Evolutionary conservation across 2,113 vertebrate genomes (phyloP), one percentile per base, ranked within the genome.

Genomic region (Tupaia chinensis): DNA sequence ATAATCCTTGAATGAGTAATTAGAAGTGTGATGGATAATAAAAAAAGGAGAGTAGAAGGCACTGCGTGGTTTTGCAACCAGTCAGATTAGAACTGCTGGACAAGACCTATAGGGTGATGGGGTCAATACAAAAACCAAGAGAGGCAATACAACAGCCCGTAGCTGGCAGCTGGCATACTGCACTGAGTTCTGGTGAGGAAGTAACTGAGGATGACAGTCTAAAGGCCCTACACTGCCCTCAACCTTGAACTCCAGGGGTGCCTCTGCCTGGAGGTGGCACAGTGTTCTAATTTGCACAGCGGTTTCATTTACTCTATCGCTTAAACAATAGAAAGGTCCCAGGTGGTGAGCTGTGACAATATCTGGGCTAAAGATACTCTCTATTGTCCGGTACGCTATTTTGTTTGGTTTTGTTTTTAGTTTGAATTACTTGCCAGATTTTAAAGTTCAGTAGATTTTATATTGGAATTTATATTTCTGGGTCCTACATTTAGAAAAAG

Each of bases 351-450:
- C 77, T 53, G 22, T 6, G 54, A 19, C 20, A 25, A 19, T 29
- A 53, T 91, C 16, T 44, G 73, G 61, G 27, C 16, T 85, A 44
- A 11, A 82, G 3, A 72, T 85, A 73, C 25, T 88, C 58, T 54
- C 87, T 65, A 11, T 58, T 70, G 44, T 2, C 7, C 10, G 79
- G 4, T 53, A 34, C 23, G 69, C 25, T 89, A 89, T 72, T 91
- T 19, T 66, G 19, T 56, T 73, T 72, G 8, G 17, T 27, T 54
- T 58, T 81, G 60, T 23, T 74, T 92, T 93, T 70, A 53, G 22
- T 87, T 81, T 91, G 25, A 95, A 34, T 65, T 81, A 70, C 22
- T 69, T 69, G 19, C 22, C 32, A 76, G 22, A 89, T 82, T 92
- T 90, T 81, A 74, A 95, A 81, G 9, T 85, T 65, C 2, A 19